These are phyloP conservation scores for Hylaeus anthracinus DNA, from an alignment of 1,140 invertebrate species.

Conservation along the genomic window DNA sequence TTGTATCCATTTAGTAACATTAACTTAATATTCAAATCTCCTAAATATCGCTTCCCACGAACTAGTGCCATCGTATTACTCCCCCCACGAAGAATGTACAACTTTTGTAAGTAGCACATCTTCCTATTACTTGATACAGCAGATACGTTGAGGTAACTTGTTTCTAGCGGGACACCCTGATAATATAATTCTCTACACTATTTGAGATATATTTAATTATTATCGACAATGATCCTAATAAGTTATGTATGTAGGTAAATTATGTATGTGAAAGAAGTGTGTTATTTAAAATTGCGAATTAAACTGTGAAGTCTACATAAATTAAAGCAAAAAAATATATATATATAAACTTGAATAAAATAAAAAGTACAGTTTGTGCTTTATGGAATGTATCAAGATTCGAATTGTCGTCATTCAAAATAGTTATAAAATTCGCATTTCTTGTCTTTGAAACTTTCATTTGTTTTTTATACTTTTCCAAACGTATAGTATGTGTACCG, in stretches of 20 bases:
- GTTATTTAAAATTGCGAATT: slow-evolving; percentile 42
- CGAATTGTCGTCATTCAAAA: not conserved
- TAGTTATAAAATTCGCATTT: slow-evolving; percentile 45
- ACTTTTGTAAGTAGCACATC: too few relatives aligned
- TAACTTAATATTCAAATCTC: too few relatives aligned
- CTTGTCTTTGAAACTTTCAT: slow-evolving; percentile 31
- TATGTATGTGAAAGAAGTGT: slow-evolving; percentile 51
- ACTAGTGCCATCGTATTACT: too few relatives aligned
- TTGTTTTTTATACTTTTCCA: slow-evolving; percentile 60
- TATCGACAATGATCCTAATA: slow-evolving; percentile 40
- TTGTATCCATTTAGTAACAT: too few relatives aligned
- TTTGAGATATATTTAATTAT: slow-evolving; percentile 49
- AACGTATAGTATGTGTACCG: not conserved
- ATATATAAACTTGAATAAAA: not conserved
- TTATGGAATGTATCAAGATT: not conserved
- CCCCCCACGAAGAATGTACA: too few relatives aligned
- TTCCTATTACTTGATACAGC: not conserved
- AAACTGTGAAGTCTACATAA: slow-evolving; percentile 38
- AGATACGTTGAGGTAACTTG: too few relatives aligned
- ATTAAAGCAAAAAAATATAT: slow-evolving; percentile 13
- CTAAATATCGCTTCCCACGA: too few relatives aligned
- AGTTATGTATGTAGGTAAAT: slow-evolving; percentile 48
- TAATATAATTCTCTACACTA: slow-evolving; percentile 43
- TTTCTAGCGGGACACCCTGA: not conserved
- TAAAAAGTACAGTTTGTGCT: not conserved